phyloP scores from a whole-genome alignment of 2,113 vertebrate genomes.

The Corythoichthys haematopterus region DNA sequence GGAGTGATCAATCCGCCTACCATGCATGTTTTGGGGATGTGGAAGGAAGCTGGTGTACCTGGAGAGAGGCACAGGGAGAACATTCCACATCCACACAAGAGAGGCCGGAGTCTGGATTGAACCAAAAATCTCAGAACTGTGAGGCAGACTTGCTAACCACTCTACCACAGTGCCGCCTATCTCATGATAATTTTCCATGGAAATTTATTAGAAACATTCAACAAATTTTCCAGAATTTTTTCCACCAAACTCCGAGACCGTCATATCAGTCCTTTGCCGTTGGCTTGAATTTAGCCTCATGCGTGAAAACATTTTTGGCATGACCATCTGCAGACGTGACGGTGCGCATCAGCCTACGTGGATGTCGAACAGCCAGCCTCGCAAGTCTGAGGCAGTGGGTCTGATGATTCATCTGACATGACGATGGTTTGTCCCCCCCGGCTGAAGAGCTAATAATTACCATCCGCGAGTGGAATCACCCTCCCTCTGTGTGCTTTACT shows the following conservation, averaged over 20 bases:
- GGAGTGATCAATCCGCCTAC: too few species aligned
- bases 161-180: too few species aligned
- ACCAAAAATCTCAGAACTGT: too few species aligned
- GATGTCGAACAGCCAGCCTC: slow-evolving; percentile 41
- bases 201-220: background rate
- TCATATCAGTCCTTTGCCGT: background rate
- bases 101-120: too few species aligned
- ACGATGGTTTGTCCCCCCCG: slow-evolving; percentile 76
- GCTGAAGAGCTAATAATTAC: slow-evolving; percentile 79
- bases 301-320: slow-evolving; percentile 10
- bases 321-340: slow-evolving; percentile 13
- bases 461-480: slow-evolving; percentile 62
- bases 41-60: too few species aligned
- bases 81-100: too few species aligned
- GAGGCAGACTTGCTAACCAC: too few species aligned
- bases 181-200: background rate
- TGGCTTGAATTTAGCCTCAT: background rate
- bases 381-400: slow-evolving; percentile 51
- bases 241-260: background rate
- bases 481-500: slow-evolving; percentile 52
- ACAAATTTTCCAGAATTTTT: background rate
- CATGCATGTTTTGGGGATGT: too few species aligned
- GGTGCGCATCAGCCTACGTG: slow-evolving; percentile 32
- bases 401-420: slow-evolving; percentile 70
- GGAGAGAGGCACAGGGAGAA: too few species aligned